Evolutionary conservation across 2,888 invertebrate genomes (phyloP).

Genomic region (Esperia sulphurella): DNA sequence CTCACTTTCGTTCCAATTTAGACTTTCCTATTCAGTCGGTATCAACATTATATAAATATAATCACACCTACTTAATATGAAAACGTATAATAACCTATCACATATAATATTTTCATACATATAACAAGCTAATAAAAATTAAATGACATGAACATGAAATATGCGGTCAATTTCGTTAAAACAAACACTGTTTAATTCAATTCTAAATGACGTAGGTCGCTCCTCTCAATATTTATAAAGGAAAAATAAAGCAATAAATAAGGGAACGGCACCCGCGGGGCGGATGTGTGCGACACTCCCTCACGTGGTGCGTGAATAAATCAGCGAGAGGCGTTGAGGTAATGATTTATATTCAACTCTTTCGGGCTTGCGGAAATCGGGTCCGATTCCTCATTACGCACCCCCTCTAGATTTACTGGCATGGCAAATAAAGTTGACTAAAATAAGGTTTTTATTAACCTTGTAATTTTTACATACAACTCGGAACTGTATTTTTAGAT

Average conservation of each 20-base stretch:
- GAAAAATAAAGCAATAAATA: conserved; percentile 44
- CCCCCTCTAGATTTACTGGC: background rate
- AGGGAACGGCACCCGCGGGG: conserved; percentile 29
- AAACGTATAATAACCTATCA: too few relatives aligned
- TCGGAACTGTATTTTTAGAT: background rate
- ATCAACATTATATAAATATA: too few relatives aligned
- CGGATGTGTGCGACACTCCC: conserved; percentile 48
- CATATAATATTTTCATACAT: too few relatives aligned
- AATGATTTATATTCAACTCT: conserved; percentile 51
- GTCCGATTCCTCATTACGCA: conserved; percentile 20
- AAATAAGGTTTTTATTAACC: background rate
- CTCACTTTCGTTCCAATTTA: too few relatives aligned
- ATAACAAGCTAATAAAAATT: background rate
- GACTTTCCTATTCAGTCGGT: too few relatives aligned
- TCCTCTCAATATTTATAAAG: conserved; percentile 23
- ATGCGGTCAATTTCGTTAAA: background rate
- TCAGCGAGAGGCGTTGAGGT: conserved; percentile 48
- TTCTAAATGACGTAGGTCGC: background rate
- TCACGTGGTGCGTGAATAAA: conserved; percentile 46
- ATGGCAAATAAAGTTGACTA: background rate
- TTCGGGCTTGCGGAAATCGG: conserved; percentile 30
- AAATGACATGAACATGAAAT: background rate
- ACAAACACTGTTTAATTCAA: background rate
- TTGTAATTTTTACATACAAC: too few relatives aligned
- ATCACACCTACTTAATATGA: too few relatives aligned